Base-by-base conservation (phyloP, 2,113 vertebrate genomes). In the Riparia riparia region DNA sequence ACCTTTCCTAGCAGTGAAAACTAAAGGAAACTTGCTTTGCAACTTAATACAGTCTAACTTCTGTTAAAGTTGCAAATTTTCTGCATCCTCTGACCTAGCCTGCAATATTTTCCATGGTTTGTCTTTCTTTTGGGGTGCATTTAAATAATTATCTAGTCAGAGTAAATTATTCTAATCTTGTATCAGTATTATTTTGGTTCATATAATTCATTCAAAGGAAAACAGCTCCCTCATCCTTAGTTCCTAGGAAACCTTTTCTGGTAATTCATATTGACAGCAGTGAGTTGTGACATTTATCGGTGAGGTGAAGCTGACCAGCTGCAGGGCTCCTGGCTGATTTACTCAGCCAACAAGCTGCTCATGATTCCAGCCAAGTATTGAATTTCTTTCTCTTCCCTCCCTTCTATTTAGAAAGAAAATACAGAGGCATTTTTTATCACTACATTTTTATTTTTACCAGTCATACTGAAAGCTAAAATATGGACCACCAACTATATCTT, bases 261-360 rank as follows among this genome's bases (percentile, higher is more conserved):
- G 50, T 95, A 97, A 93, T 91, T 96, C 88, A 63, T 96, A 97
- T 97, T 95, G 97, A 95, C 92, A 97, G 87, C 63, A 93, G 95
- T 89, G 85, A 91, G 92, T 89, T 86, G 91, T 97, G 90, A 82
- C 70, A 93, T 87, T 97, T 84, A 77, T 93, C 68, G 5, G 51
- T 88, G 66, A 66, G 91, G 50, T 96, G 69, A 98, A 95, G 66
- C 84, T 96, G 93, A 98, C 86, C 90, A 87, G 90, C 61, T 97
- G 72, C 89, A 97, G 73, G 93, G 86, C 92, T 96, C 79, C 80
- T 95, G 71, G 89, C 80, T 94, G 88, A 95, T 97, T 97, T 96
- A 94, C 80, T 95, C 77, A 94, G 74, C 79, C 77, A 95, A 95
- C 73, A 92, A 82, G 90, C 34, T 78, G 42, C 86, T 87, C 60